Base-by-base conservation (phyloP, 2,888 invertebrate species). In the Drosophila multiciliata region DNA sequence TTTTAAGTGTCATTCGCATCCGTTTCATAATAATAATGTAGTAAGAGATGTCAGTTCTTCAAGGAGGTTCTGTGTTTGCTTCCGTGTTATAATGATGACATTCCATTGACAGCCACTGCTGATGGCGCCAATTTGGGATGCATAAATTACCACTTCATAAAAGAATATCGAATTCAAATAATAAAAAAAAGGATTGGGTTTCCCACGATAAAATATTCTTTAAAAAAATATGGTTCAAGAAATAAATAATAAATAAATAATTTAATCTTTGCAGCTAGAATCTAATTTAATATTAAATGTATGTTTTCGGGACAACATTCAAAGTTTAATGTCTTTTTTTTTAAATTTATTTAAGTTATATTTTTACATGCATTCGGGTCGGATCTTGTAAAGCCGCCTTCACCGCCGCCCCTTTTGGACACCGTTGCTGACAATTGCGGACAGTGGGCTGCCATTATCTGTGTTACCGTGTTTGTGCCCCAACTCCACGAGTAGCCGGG, bases 401-500 rank as follows among this genome's bases (percentile, higher is more conserved):
- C 45, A 20, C 33, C 12, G 17, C 11, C 52, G 40, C 57, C 42
- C 1, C 15, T 38, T 20, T 32, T 38, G 53, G 48, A 42, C 53
- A 65, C 71, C 67, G 48, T 71, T 61, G 40, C 35, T 66, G 78
- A 73, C 84, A 69, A 75, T 73, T 80, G 80, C 65, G 64, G 75
- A 79, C 75, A 80, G 67, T 79, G 75, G 52, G 42, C 66, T 65
- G 60, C 75, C 52, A 75, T 75, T 87, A 87, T 83, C 78, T 69
- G 59, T 59, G 67, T 38, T n/a, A 6, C 55, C 29, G 67, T 57
- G 68, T 29, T 35, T 68, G 35, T 49, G 38, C 35, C 20, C 29
- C 0, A 35, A 53, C 40, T 53, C 15, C n/a, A 32, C 32, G 32
- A 32, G 64, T 33, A 33, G 26, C 45, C 50, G 29, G 40, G 32